Evolutionary conservation across 2,888 invertebrate species (phyloP), one percentile per base, ranked within the genome.

Genomic region (Macrosoma leucophasiata): DNA sequence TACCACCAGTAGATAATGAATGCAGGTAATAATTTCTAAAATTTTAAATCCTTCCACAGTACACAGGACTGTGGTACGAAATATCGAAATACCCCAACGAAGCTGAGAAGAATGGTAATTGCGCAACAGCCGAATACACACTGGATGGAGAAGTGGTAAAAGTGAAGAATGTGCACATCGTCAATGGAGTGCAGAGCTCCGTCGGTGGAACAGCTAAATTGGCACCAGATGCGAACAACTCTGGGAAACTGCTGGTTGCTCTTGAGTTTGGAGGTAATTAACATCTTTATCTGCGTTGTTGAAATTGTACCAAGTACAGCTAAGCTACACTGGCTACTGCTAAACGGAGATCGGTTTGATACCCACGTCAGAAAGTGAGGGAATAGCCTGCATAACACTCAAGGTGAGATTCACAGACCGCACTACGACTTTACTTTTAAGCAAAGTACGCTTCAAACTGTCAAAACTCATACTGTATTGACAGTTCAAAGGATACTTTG

Each of bases 41-140:
- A 4, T 22, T 13, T 29, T 30, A 17, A 14, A 8, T 13, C 29
- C 17, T 32, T 31, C 25, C 88, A 13, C 34, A 48, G 53, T 54
- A 90, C 54, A 84, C 84, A 6, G 55, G 55, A 4, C 32, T 12
- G 4, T 55, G 53, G 53, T 55, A 48, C 13, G 55, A 52, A 36
- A 28, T 43, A 2, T 45, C 43, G 4, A 48, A 44, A 9, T 51
- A 48, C 33, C 45, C 43, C 1, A 43, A 46, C 28, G 15, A 13
- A 6, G 17, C 33, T 7, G 51, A 55, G 26, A 23, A 34, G 18
- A 36, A 25, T 10, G 48, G 36, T 3, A 33, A 42, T 17, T 55
- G 55, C 13, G 36, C 48, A 0, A 82, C 84, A 4, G 87, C 89
- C 1, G 85, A 88, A 43, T 90, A 90, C 68, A 76, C 64, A 1